phyloP scores from a whole-genome alignment of 2,113 vertebrate genomes.

The Paradisaea rubra region DNA sequence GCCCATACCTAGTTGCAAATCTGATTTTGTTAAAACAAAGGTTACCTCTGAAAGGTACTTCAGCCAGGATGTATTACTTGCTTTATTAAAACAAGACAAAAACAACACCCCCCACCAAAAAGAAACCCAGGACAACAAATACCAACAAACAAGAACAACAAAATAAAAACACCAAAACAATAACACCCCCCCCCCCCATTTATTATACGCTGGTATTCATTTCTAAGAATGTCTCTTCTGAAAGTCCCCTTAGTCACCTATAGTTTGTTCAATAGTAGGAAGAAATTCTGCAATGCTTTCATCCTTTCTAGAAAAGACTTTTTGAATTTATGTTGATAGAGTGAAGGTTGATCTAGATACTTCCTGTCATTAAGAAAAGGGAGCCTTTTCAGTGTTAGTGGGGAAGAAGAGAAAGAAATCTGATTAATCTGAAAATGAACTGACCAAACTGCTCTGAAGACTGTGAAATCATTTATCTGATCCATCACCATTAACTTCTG shows the following conservation, averaged over 20 bases:
- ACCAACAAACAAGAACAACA: background rate
- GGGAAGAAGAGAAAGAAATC: background rate
- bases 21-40: background rate
- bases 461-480: background rate
- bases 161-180: accelerated
- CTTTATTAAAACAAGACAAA: background rate
- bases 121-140: background rate
- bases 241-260: background rate
- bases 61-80: background rate
- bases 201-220: background rate
- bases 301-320: background rate
- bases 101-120: background rate
- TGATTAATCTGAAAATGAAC: background rate
- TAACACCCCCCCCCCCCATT: accelerated
- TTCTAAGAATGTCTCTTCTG: background rate
- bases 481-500: background rate
- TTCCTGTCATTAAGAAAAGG: background rate
- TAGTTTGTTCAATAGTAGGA: background rate
- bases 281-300: background rate
- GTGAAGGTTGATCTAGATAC: background rate
- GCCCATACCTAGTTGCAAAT: background rate
- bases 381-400: background rate
- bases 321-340: background rate
- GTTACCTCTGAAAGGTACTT: background rate
- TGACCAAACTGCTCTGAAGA: background rate